A percentile compares a stretch with the other conserved stretches of the same genome.
Evolutionary conservation across 2,888 invertebrate genomes (phyloP).

Genomic region (Euplexia lucipara): DNA sequence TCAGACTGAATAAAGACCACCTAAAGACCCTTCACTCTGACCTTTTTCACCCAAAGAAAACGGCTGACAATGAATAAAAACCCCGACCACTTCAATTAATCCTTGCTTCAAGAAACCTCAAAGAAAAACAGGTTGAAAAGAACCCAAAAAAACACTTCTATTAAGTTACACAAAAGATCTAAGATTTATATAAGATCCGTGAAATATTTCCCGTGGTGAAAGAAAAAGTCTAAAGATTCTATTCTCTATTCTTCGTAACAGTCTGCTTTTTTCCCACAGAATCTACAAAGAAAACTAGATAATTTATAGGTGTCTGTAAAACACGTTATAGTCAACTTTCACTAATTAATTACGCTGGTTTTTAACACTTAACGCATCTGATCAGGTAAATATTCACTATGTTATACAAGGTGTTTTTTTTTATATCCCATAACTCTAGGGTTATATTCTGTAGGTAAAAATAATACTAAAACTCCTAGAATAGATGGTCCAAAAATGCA

Average conservation of each 20-base stretch:
- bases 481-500: no score
- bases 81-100: slow-evolving; percentile 24
- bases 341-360: slow-evolving; percentile 9
- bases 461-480: no score
- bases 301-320: slow-evolving; percentile 9
- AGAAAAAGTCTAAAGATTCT: slow-evolving; percentile 24
- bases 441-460: no score
- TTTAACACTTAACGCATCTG: neutral
- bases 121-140: slow-evolving; percentile 8
- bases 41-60: neutral
- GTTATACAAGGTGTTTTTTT: no score
- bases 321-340: slow-evolving; percentile 25
- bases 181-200: slow-evolving; percentile 23
- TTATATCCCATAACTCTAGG: no score
- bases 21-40: neutral
- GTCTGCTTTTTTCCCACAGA: slow-evolving; percentile 38
- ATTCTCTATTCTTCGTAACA: slow-evolving; percentile 13
- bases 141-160: slow-evolving; percentile 15
- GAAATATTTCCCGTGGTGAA: slow-evolving; percentile 7
- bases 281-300: slow-evolving; percentile 37
- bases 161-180: slow-evolving; percentile 23
- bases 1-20: no score
- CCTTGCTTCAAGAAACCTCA: neutral
- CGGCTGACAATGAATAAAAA: slow-evolving; percentile 13
- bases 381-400: neutral